phyloP scores from a whole-genome alignment of 2,797 vertebrate species.

The Spinus pinus region DNA sequence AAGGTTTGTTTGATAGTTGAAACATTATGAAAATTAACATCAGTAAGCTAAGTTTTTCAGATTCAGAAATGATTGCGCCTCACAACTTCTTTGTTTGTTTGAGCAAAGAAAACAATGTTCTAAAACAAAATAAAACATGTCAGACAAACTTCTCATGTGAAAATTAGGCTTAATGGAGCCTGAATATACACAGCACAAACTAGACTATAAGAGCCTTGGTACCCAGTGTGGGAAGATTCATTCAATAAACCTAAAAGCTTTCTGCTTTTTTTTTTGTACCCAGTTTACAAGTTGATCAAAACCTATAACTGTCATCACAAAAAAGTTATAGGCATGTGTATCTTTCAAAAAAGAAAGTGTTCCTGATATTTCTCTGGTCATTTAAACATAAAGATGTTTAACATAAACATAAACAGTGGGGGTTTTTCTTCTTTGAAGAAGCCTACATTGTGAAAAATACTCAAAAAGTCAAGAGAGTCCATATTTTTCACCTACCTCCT shows the following conservation, averaged over 20 bases:
- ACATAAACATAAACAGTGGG: background rate
- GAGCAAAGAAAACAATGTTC: background rate
- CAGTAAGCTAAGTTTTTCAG: background rate
- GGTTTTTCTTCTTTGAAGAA: background rate
- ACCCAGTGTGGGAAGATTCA: background rate
- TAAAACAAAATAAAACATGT: background rate
- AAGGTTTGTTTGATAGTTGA: background rate
- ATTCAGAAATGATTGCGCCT: background rate
- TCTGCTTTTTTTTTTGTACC: background rate
- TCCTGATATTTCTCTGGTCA: background rate
- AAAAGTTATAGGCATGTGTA: background rate
- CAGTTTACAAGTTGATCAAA: background rate
- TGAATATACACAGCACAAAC: background rate
- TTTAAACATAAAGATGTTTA: background rate
- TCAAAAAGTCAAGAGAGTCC: background rate
- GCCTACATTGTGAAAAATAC: background rate
- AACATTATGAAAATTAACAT: background rate
- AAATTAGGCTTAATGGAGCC: background rate
- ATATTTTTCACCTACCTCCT: background rate
- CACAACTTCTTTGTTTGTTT: background rate
- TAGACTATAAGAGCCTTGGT: background rate
- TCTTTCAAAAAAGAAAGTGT: background rate
- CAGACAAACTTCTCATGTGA: background rate
- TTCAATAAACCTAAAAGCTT: background rate
- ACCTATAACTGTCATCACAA: background rate